Evolutionary conservation across 2,888 invertebrate species (phyloP).

Genomic region (Acleris laterana): DNA sequence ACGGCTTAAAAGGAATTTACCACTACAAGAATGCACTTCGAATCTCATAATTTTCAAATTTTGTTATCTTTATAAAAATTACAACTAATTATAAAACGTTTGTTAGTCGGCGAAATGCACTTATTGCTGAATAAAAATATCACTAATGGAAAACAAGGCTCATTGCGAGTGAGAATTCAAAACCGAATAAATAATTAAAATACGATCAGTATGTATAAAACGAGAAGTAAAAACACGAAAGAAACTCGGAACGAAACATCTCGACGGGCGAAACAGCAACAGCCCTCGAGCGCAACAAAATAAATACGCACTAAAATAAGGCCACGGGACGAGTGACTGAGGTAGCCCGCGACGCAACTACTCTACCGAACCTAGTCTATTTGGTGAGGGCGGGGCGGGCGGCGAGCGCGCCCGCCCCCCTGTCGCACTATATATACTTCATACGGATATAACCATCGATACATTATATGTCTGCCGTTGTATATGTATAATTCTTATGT

Average conservation of each 20-base stretch:
- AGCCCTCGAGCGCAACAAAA: conserved; percentile 80
- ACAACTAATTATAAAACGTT: conserved; percentile 77
- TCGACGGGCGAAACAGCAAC: conserved; percentile 80
- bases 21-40: conserved; percentile 83
- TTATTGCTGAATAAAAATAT: conserved; percentile 84
- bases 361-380: conserved; percentile 65
- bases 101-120: conserved; percentile 78
- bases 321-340: conserved; percentile 82
- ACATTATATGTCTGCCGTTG: conserved; percentile 66
- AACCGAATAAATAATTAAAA: conserved; percentile 81
- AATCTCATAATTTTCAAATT: conserved; percentile 81
- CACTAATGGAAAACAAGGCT: conserved; percentile 83
- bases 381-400: conserved; percentile 52
- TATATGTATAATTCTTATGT: conserved; percentile 77
- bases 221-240: conserved; percentile 72
- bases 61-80: conserved; percentile 76
- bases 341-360: conserved; percentile 80
- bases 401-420: conserved; percentile 38
- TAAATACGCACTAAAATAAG: conserved; percentile 77
- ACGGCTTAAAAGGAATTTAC: conserved; percentile 80
- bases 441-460: conserved; percentile 54
- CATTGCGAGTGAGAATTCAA: conserved; percentile 74
- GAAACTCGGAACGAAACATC: conserved; percentile 77
- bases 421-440: conserved; percentile 45
- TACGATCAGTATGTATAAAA: conserved; percentile 73